Percentiles rank a stretch among this genome's conserved stretches.
These are phyloP conservation scores for Charanyca ferruginea DNA, from an alignment of 2,888 invertebrate genomes.

Conservation along the genomic window DNA sequence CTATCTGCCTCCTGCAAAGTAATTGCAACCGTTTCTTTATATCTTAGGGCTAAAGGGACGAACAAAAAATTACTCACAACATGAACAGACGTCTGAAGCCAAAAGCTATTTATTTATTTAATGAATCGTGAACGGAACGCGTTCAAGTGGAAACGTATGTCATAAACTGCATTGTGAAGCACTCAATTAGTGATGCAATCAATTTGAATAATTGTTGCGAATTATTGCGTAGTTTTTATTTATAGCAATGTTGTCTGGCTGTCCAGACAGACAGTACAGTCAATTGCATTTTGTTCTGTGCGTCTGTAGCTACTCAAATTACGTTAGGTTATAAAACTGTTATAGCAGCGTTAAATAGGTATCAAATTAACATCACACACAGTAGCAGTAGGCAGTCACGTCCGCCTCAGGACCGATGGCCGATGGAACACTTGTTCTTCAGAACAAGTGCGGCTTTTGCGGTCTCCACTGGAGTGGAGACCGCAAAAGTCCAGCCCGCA, in stretches of 20 bases:
- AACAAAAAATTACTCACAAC: constrained; percentile 68
- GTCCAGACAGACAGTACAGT: neutral
- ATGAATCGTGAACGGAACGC: constrained; percentile 78
- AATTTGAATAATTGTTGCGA: constrained; percentile 67
- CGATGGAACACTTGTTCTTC: too few species aligned
- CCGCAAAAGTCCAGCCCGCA: too few species aligned
- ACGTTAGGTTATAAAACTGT: neutral
- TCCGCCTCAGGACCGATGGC: too few species aligned
- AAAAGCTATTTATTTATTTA: constrained; percentile 86
- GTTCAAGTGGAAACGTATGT: constrained; percentile 79
- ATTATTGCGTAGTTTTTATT: constrained; percentile 48
- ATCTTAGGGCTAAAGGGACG: constrained; percentile 3
- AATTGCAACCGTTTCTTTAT: constrained; percentile 24
- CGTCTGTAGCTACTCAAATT: neutral
- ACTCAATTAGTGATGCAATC: constrained; percentile 78
- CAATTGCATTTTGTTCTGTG: neutral
- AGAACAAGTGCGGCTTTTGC: too few species aligned
- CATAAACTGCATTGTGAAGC: constrained; percentile 80
- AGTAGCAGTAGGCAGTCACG: too few species aligned
- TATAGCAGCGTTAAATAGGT: neutral
- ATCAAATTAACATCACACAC: too few species aligned
- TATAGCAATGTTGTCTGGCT: constrained; percentile 13
- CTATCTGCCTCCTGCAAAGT: constrained; percentile 1
- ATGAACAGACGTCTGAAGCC: constrained; percentile 63
- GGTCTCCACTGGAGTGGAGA: too few species aligned